Base-by-base conservation (phyloP, 2,888 invertebrate genomes). In the Sesia bembeciformis region DNA sequence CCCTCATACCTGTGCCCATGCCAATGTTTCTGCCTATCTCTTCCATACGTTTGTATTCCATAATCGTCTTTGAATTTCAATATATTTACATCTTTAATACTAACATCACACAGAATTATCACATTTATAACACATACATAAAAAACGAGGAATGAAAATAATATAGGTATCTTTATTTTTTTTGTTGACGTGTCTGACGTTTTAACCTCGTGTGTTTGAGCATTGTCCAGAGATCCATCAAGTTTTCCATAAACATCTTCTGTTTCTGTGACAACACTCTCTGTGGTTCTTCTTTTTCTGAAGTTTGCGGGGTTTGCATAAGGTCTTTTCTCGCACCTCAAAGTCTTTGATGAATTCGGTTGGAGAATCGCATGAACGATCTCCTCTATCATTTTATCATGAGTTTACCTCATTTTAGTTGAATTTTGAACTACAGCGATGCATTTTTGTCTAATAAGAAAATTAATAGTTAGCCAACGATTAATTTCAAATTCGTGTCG, bases 31-130 rank as follows among this genome's bases (percentile, higher is more conserved):
- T 62, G 59, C 54, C 66, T 68, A 7, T 75, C 74, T 69, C 65
- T 74, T 40, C 61, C 58, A 57, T 65, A 59, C 55, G 62, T 65
- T 55, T 72, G 66, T 8, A 59, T 62, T 50, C 63, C 68, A 56
- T 69, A 65, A 57, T 61, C 62, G 58, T 55, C 59, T 66, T 74
- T 72, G 58, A 60, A 61, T 62, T 65, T 65, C 74, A 39, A 74
- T 59, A 66, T 73, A 78, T 80, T 77, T 72, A 80, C 67, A 74
- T 76, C 67, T 76, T 73, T 87, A 71, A 81, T 72, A 78, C 80
- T 87, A 81, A 74, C 84, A 84, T 87, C 84, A 85, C 88, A 88
- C 78, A 67, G 72, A 74, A 78, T 77, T 86, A 88, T 85, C 82
- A 88, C 85, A 85, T 88, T 86, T 67, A 82, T 65, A 74, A 85